Evolutionary conservation across 1,140 invertebrate species (phyloP).

Genomic region (Nymphalis io): DNA sequence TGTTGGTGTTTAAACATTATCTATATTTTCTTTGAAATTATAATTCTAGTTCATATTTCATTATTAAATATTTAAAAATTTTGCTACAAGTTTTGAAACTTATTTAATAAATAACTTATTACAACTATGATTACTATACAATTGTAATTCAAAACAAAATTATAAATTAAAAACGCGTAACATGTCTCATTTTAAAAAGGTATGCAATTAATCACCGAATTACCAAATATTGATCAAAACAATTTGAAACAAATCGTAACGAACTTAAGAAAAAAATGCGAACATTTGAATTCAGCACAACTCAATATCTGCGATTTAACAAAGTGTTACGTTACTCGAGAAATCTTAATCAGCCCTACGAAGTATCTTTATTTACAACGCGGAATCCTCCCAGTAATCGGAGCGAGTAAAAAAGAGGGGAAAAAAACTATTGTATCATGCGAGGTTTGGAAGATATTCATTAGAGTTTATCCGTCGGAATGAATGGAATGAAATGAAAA

Average conservation of each 20-base stretch:
- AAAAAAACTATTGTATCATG: slow-evolving; percentile 46
- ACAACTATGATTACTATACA: no score
- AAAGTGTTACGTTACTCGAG: slow-evolving; percentile 30
- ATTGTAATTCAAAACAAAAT: no score
- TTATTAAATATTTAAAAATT: no score
- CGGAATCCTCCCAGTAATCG: slow-evolving; percentile 44
- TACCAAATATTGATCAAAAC: no score
- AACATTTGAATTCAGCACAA: slow-evolving; percentile 26
- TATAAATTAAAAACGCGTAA: no score
- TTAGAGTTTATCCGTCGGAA: slow-evolving; percentile 59
- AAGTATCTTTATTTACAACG: slow-evolving; percentile 47
- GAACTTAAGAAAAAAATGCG: not conserved
- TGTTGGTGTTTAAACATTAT: no score
- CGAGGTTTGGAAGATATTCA: slow-evolving; percentile 56
- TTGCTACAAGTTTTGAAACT: no score
- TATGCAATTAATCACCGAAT: no score
- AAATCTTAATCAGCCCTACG: slow-evolving; percentile 47
- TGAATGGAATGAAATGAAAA: slow-evolving; percentile 56
- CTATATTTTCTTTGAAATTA: no score
- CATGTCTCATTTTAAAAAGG: no score
- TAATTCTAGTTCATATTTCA: no score
- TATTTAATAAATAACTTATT: no score
- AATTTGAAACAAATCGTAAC: not conserved
- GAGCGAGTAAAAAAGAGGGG: slow-evolving; percentile 37
- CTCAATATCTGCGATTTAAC: slow-evolving; percentile 17